A percentile compares a stretch with the other conserved stretches of the same genome.
phyloP scores from a whole-genome alignment of 2,113 vertebrate species.

The Microtus ochrogaster region DNA sequence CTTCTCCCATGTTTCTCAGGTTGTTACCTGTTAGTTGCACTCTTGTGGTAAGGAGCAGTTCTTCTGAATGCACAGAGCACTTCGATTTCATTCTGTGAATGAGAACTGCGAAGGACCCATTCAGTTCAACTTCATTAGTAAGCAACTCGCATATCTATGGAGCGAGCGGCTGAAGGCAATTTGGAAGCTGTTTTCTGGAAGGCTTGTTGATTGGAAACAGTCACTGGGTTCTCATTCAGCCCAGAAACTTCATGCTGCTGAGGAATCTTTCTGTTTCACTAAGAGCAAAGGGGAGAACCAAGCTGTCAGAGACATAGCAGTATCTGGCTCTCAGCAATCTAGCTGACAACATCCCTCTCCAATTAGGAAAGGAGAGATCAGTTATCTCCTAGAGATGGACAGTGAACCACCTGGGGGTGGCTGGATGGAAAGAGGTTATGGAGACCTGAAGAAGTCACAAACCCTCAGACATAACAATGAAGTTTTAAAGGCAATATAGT shows the following conservation, averaged over 20 bases:
- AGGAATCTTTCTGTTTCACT: slow-evolving; percentile 44
- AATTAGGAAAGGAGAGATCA: background rate
- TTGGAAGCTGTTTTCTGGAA: slow-evolving; percentile 47
- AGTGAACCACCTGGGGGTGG: background rate
- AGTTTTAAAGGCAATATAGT: background rate
- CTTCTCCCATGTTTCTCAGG: background rate
- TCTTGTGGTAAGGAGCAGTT: background rate
- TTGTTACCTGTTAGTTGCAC: background rate
- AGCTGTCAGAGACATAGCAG: slow-evolving; percentile 11
- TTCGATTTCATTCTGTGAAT: slow-evolving; percentile 58
- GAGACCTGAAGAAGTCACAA: background rate
- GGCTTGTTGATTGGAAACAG: slow-evolving; percentile 29
- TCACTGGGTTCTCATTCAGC: slow-evolving; percentile 61
- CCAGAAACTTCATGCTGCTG: slow-evolving; percentile 27
- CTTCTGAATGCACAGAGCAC: background rate
- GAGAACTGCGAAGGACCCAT: slow-evolving; percentile 15
- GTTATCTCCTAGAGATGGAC: background rate
- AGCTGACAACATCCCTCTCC: background rate
- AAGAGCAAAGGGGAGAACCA: slow-evolving; percentile 15
- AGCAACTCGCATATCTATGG: slow-evolving; percentile 24
- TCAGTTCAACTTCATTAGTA: slow-evolving; percentile 63
- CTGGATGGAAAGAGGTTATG: background rate
- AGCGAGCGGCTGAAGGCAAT: background rate
- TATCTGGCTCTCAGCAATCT: background rate
- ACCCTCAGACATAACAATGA: background rate